Evolutionary conservation across 2,797 vertebrate genomes (phyloP), one percentile per base, ranked within the genome.

Genomic region (Sternarchorhynchus goeldii): DNA sequence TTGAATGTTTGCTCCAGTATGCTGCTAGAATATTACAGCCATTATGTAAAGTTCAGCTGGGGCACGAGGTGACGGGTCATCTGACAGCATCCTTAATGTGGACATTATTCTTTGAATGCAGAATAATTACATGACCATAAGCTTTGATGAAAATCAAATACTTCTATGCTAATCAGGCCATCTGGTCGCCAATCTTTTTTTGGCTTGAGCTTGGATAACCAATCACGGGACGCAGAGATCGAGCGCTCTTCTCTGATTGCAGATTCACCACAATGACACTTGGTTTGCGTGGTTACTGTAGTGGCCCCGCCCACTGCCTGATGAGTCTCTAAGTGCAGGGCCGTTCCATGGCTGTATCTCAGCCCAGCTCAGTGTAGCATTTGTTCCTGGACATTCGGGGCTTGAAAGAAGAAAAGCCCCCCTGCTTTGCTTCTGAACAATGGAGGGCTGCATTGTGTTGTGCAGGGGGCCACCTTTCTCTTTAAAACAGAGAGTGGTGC

Each of bases 401-500:
- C 84, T 89, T 91, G 87, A 90, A 89, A 87, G 82, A 77, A 83
- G 87, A 84, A 87, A 86, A 81, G 67, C 4, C 74, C 72, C 58
- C 62, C 41, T 66, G 63, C 50, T 75, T 71, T 57, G 78, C 25
- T 81, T 64, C 76, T 79, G 76, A 57, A 80, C 84, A 85, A 73
- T 77, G 75, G 85, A 84, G 70, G 66, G 29, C 57, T 76, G 86
- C 85, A 88, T 86, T 89, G 86, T 85, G 81, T 70, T 21, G 68
- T 65, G 63, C 56, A 80, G 80, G 62, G 76, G 75, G 78, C 81
- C 53, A 81, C 73, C 84, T 86, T 85, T 83, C 83, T 88, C 45
- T 89, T 88, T 85, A 82, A 90, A 88, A 84, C 83, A 76, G 87
- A 90, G 90, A 86, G 88, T 90, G 89, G 87, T 84, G 70, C 82